Percentiles rank a stretch among this genome's conserved stretches.
Conservation (phyloP, 2,113 vertebrate species). For the rat (Rattus norvegicus) region DNA sequence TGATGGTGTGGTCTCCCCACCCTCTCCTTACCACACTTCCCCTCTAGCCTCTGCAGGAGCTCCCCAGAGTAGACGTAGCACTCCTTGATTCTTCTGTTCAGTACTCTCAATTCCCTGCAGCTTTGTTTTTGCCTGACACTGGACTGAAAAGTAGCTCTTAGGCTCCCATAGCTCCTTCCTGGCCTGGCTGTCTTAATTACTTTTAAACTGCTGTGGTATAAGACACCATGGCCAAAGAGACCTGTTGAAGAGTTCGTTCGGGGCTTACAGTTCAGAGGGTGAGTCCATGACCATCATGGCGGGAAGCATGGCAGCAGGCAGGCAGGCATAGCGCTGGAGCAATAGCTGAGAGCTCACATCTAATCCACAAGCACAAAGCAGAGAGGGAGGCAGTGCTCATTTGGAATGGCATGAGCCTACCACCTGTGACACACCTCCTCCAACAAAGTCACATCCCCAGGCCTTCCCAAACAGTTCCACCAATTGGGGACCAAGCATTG, state of each 20-base stretch:
- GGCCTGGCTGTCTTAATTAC: neutral
- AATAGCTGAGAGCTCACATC: neutral
- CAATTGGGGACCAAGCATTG: neutral
- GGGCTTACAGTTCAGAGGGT: neutral
- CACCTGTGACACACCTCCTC: neutral
- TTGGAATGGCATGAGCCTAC: neutral
- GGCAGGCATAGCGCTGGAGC: neutral
- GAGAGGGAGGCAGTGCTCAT: neutral
- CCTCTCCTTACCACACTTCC: neutral
- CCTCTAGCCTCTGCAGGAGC: neutral
- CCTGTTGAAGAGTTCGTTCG: neutral
- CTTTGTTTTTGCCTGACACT: neutral
- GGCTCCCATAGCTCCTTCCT: neutral
- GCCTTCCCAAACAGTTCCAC: neutral
- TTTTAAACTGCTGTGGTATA: neutral
- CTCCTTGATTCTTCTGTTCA: neutral
- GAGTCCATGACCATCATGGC: neutral
- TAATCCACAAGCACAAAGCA: neutral
- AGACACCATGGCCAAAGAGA: neutral
- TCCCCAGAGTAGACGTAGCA: neutral
- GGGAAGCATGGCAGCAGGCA: neutral
- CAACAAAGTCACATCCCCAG: neutral
- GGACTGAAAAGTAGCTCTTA: neutral
- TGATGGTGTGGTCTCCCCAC: fast-evolving
- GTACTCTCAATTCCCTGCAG: neutral